These are phyloP conservation scores for Andrena flavipes DNA, from an alignment of 2,888 invertebrate genomes.

Conservation along the genomic window DNA sequence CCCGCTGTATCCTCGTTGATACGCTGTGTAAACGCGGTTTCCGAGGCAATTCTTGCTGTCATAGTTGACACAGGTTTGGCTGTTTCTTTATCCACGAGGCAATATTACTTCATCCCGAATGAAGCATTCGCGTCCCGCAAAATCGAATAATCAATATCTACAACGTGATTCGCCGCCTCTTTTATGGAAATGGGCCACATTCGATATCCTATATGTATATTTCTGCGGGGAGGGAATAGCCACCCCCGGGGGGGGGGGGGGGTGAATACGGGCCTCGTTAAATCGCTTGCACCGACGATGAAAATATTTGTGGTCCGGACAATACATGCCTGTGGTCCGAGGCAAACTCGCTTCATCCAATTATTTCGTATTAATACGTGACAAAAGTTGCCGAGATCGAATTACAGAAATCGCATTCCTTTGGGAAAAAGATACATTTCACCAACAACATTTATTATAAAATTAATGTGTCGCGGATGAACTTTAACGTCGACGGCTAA, in stretches of 20 bases:
- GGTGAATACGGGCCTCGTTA: constrained; percentile 27
- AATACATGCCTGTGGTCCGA: constrained; percentile 6
- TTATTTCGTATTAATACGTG: constrained; percentile 18
- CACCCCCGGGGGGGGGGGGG: too few relatives aligned
- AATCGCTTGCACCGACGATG: constrained; percentile 48
- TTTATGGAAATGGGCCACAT: constrained; percentile 64
- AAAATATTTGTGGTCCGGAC: constrained; percentile 48
- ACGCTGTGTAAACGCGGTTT: constrained; percentile 29
- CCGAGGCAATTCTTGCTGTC: constrained; percentile 17
- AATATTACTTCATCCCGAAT: constrained; percentile 53
- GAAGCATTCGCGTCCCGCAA: constrained; percentile 46
- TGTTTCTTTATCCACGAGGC: constrained; percentile 40
- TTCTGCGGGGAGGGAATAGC: constrained; percentile 1
- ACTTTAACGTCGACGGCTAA: not conserved
- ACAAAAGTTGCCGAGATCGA: not conserved
- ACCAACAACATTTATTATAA: not conserved
- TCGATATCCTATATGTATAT: constrained; percentile 49
- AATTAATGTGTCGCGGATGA: not conserved
- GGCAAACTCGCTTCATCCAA: not conserved
- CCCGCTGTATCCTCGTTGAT: constrained; percentile 13
- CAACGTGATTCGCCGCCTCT: constrained; percentile 50
- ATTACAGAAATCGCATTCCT: not conserved
- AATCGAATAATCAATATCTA: constrained; percentile 63
- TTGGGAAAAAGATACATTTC: not conserved
- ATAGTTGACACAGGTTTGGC: constrained; percentile 40